Conservation (phyloP, 2,113 vertebrate species). For the Myrmophylax atrothorax region DNA sequence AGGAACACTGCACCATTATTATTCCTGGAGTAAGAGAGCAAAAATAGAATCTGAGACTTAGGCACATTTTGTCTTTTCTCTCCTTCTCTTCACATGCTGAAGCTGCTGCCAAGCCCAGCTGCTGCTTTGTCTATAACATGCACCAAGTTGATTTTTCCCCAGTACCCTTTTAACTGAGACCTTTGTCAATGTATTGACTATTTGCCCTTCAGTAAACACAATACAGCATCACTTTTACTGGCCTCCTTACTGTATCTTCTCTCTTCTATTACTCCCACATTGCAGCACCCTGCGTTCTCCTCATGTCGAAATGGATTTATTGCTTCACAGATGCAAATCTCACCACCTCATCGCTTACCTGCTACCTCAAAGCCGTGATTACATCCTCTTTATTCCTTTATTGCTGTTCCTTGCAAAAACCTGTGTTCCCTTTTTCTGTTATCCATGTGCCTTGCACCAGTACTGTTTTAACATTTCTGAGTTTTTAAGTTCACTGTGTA, state of each 20-base stretch:
- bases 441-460: background rate
- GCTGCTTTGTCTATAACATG: background rate
- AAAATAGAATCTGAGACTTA: background rate
- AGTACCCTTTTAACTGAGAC: background rate
- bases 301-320: background rate
- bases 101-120: conserved; percentile 6
- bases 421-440: background rate
- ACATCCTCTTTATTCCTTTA: background rate
- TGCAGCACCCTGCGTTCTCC: background rate
- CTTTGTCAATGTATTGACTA: background rate
- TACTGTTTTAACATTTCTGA: background rate
- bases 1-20: conserved; percentile 16
- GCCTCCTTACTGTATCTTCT: background rate
- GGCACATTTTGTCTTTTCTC: conserved; percentile 2
- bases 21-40: conserved; percentile 23
- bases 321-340: background rate
- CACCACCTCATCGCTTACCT: background rate
- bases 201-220: background rate
- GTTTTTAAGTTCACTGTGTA: background rate
- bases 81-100: background rate
- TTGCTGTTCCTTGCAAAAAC: background rate
- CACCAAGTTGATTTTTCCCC: background rate
- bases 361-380: background rate
- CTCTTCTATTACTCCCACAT: background rate
- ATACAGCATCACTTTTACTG: background rate